phyloP scores from a whole-genome alignment of 2,797 vertebrate genomes.

The Periophthalmus magnuspinnatus region DNA sequence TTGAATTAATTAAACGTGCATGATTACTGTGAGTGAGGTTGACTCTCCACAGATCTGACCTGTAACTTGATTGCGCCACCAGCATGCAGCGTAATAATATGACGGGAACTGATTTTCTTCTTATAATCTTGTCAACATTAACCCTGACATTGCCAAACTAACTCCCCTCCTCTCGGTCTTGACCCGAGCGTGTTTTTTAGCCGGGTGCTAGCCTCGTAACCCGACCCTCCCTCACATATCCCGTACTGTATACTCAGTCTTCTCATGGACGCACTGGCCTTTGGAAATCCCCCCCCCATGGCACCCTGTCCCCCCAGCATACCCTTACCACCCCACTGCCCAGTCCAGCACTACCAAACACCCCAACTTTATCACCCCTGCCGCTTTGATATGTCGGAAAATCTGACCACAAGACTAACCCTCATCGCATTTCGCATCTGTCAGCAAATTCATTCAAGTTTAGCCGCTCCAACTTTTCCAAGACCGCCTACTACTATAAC shows the following conservation, averaged over 20 bases:
- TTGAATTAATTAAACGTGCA: no score
- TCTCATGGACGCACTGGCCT: conserved; percentile 63
- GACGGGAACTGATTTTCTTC: no score
- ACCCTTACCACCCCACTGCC: no score
- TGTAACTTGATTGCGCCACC: no score
- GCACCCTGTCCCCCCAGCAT: neutral
- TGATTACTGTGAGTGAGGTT: no score
- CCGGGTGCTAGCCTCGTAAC: conserved; percentile 51
- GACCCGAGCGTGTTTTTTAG: conserved; percentile 34
- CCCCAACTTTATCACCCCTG: no score
- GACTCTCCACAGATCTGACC: no score
- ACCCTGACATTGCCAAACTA: neutral
- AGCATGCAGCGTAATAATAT: no score
- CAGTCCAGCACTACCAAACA: no score
- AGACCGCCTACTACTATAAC: neutral
- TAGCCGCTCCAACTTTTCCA: neutral
- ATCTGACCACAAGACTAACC: no score
- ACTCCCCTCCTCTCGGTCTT: neutral
- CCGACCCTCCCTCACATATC: conserved; percentile 29
- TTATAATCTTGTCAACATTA: neutral
- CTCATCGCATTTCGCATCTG: no score
- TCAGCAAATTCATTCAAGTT: conserved; percentile 2
- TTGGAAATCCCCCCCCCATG: conserved; percentile 58
- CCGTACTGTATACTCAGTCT: conserved; percentile 33
- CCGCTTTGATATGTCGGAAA: no score